These are phyloP conservation scores for Heliocidaris tuberculata DNA, from an alignment of 35 echinoderm and acorn worm species.

Conservation along the genomic window DNA sequence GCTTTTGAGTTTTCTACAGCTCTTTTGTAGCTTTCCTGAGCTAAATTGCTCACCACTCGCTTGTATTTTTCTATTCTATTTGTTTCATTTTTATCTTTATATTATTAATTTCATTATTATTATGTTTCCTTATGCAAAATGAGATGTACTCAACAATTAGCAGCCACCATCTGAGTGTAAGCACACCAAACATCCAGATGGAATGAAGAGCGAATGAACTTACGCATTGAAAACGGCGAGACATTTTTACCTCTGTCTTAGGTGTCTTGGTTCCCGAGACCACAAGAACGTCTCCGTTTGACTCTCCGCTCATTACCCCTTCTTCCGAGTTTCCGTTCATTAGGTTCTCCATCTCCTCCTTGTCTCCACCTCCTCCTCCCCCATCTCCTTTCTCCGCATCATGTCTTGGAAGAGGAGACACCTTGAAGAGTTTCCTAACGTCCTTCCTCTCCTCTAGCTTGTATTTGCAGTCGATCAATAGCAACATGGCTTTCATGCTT, in stretches of 20 bases:
- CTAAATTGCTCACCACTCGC: no score
- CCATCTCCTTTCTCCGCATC: conserved; percentile 31
- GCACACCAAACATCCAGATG: neutral
- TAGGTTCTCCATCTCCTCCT: conserved; percentile 53
- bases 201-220: neutral
- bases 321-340: conserved; percentile 36
- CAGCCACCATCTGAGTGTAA: neutral
- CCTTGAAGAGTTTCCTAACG: conserved; percentile 68
- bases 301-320: neutral
- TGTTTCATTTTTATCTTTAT: no score
- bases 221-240: neutral
- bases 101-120: no score
- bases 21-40: no score
- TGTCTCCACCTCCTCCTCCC: conserved; percentile 24
- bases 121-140: no score
- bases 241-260: neutral
- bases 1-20: no score
- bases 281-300: conserved; percentile 11
- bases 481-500: conserved; percentile 95
- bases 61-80: no score
- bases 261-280: neutral
- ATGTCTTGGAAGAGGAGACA: conserved; percentile 47
- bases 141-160: neutral
- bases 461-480: conserved; percentile 96
- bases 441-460: conserved; percentile 78